These are phyloP conservation scores for Microtus ochrogaster DNA, from an alignment of 2,113 vertebrate species.

Conservation along the genomic window DNA sequence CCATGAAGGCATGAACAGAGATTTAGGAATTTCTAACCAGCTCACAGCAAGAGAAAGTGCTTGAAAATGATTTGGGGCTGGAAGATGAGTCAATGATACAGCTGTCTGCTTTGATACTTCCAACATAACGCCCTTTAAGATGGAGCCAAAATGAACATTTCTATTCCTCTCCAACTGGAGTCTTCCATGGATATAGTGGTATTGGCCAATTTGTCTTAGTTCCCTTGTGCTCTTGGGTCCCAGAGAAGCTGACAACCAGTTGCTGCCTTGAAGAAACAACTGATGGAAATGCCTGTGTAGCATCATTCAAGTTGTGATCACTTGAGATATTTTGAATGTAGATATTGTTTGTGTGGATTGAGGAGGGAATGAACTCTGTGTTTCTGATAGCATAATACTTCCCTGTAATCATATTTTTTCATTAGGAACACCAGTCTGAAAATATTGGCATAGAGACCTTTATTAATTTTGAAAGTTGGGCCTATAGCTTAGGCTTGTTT, in stretches of 20 bases:
- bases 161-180: neutral
- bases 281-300: neutral
- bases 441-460: neutral
- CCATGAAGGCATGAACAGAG: neutral
- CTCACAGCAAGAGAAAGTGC: neutral
- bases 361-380: neutral
- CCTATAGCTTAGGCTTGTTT: neutral
- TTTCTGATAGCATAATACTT: neutral
- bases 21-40: neutral
- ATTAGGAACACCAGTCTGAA: neutral
- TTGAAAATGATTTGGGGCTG: neutral
- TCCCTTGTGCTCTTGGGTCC: neutral
- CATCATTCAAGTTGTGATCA: neutral
- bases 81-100: neutral
- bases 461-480: neutral
- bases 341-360: neutral
- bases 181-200: neutral
- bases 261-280: neutral
- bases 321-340: neutral
- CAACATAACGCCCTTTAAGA: neutral
- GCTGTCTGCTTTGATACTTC: neutral
- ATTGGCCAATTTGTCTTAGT: neutral
- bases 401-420: neutral
- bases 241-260: neutral
- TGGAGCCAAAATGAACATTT: neutral